Conservation (phyloP, 2,113 vertebrate species). For the Marmota flaviventris region DNA sequence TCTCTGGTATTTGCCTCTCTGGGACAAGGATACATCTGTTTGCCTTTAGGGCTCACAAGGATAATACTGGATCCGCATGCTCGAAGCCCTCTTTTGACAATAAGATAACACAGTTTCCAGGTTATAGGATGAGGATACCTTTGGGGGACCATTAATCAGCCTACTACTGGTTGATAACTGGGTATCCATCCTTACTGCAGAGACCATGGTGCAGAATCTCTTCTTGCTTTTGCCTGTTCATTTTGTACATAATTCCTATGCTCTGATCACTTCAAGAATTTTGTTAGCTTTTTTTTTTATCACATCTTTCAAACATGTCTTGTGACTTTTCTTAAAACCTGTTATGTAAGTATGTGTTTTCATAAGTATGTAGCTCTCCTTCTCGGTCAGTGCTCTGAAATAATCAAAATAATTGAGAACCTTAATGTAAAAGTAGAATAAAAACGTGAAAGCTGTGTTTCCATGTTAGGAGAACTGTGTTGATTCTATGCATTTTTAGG, state of each 20-base stretch:
- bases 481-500: not conserved
- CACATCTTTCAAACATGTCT: not conserved
- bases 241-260: not conserved
- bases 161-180: too few species aligned
- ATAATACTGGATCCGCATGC: not conserved
- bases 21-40: not conserved
- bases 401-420: conserved; percentile 12
- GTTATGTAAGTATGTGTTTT: not conserved
- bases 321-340: not conserved
- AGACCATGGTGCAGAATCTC: not conserved
- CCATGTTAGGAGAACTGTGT: not conserved
- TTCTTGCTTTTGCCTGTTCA: not conserved
- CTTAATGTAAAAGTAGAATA: not conserved
- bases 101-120: not conserved
- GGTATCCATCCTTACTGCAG: not conserved
- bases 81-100: not conserved
- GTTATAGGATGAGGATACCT: not conserved
- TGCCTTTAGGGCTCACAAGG: not conserved
- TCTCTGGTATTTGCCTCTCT: not conserved
- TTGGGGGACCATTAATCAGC: not conserved
- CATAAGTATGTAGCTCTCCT: not conserved
- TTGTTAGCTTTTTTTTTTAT: not conserved
- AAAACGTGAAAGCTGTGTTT: not conserved
- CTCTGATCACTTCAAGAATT: not conserved
- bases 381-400: not conserved